Evolutionary conservation across 1,140 invertebrate genomes (phyloP).

Genomic region (Mylabris phalerata): DNA sequence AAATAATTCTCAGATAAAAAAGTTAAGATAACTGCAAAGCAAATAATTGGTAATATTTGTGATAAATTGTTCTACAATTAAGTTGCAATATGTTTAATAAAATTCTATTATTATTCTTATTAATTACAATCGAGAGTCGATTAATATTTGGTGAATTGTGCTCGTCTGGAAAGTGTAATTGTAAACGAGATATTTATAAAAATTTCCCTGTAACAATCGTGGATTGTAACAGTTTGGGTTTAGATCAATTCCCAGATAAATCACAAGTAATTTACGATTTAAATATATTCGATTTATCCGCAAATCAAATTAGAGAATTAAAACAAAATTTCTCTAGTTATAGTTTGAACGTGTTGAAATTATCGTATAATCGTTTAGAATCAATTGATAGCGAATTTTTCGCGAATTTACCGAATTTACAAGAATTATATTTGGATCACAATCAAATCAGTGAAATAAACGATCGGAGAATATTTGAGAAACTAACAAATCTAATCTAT

Average conservation of each 20-base stretch:
- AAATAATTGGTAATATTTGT: not conserved
- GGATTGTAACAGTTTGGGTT: conserved; percentile 24
- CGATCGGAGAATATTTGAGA: conserved; percentile 39
- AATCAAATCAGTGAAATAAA: conserved; percentile 44
- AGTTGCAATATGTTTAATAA: not conserved
- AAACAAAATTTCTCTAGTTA: conserved; percentile 17
- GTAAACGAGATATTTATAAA: conserved; percentile 1
- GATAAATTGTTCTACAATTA: not conserved
- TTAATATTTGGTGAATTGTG: not conserved
- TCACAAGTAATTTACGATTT: conserved; percentile 19
- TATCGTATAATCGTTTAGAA: conserved; percentile 42
- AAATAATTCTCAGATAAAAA: not conserved
- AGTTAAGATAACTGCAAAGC: not conserved
- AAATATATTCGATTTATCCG: conserved; percentile 29
- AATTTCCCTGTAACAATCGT: conserved; percentile 6
- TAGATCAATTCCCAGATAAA: conserved; percentile 22
- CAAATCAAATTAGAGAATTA: conserved; percentile 32
- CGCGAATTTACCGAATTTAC: conserved; percentile 41
- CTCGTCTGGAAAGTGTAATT: not conserved
- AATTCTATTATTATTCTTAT: not conserved
- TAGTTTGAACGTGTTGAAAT: conserved; percentile 20
- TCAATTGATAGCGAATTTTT: conserved; percentile 39
- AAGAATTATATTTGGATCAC: conserved; percentile 45
- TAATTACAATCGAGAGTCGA: not conserved
- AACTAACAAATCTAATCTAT: conserved; percentile 39